Evolutionary conservation across 2,113 vertebrate genomes (phyloP), one percentile per base, ranked within the genome.

Genomic region (Crotalus viridis): DNA sequence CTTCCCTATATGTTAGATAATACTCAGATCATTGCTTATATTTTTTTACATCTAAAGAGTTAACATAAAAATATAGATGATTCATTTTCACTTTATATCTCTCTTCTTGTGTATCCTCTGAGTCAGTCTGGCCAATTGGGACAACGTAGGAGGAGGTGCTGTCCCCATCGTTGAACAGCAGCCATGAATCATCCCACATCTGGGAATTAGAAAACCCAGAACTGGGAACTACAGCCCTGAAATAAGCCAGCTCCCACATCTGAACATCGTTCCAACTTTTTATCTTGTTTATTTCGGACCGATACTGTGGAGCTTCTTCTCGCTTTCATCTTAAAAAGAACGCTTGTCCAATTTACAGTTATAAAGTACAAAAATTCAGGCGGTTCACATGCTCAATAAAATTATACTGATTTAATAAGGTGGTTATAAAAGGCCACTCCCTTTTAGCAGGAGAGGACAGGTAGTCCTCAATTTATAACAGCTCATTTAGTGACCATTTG

Each of bases 131-230:
- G 96, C 91, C 92, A 97, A 95, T 22, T 85, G 93, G 93, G 95
- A 95, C 92, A 93, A 24, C 96, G 3, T 26, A 57, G 17, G 95
- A 57, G 17, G 95, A 95, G 97, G 94, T 94, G 96, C 94, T 93
- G 95, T 96, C 96, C 96, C 96, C 96, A 96, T 97, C 96, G 95
- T 95, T 95, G 93, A 94, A 88, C 2, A 64, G 90, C 91, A 61
- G 39, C 21, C 10, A 94, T 97, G 97, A 97, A 94, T 97, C 97
- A 97, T 89, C 86, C 94, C 93, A 96, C 95, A 97, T 96, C 97
- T 97, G 97, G 96, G 95, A 97, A 96, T 87, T 39, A 90, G 91
- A 59, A 94, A 96, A 94, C 92, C 89, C 46, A 95, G 94, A 96
- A 96, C 94, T 93, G 93, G 92, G 95, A 97, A 94, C 93, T 96